A percentile compares a stretch with the other conserved stretches of the same genome.
phyloP scores from a whole-genome alignment of 2,113 vertebrate species.

The Columbina picui region DNA sequence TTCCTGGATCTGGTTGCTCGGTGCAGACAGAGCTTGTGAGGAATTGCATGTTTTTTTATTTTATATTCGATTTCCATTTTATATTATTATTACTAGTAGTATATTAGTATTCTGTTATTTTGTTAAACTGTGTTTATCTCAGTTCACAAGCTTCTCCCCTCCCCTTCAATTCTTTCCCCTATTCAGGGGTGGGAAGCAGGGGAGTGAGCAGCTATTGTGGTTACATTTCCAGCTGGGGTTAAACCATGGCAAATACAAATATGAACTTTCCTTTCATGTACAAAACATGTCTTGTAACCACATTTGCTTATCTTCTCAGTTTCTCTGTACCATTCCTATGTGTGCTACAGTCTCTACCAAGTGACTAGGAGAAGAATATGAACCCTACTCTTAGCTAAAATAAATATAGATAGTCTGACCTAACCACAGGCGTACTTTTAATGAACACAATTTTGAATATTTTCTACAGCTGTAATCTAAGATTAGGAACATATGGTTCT shows the following conservation, averaged over 20 bases:
- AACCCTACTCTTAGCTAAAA: constrained; percentile 19
- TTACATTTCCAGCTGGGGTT: too few species aligned
- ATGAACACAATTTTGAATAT: constrained; percentile 39
- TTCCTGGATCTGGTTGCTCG: too few species aligned
- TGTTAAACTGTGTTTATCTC: too few species aligned
- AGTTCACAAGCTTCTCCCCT: too few species aligned
- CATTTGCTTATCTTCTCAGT: background rate
- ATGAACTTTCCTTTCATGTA: constrained; percentile 37
- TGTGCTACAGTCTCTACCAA: background rate
- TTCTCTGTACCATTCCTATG: background rate
- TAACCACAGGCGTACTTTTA: constrained; percentile 37
- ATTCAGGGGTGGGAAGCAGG: too few species aligned
- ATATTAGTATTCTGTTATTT: too few species aligned
- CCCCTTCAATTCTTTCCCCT: too few species aligned
- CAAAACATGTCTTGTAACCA: background rate
- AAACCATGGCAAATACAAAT: background rate
- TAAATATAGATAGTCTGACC: constrained; percentile 43
- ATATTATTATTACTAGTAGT: too few species aligned
- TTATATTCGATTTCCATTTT: too few species aligned
- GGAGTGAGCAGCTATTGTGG: too few species aligned
- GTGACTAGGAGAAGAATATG: background rate
- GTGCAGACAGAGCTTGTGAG: too few species aligned
- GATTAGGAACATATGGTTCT: constrained; percentile 59
- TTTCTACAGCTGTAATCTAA: constrained; percentile 54
- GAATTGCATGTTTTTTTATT: too few species aligned